Base-by-base conservation (phyloP, 2,888 invertebrate species). In the Pammene aurita region DNA sequence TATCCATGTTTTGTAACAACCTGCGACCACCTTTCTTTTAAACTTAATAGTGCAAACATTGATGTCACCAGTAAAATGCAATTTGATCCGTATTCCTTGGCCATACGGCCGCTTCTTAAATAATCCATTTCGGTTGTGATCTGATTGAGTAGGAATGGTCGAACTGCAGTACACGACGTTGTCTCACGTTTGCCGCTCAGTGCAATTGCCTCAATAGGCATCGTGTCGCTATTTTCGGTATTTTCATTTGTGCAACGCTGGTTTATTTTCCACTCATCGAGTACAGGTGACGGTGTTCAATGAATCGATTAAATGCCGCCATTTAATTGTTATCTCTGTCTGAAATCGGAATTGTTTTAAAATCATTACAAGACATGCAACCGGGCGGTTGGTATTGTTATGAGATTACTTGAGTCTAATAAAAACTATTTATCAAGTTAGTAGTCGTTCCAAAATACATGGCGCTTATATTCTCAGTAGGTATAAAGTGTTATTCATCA, bases 171-270 rank as follows among this genome's bases (percentile, higher is more conserved):
- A 78, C 80, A 77, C 74, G 73, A 84, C 91, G 89, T 88, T 85
- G 86, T 84, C 86, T 90, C 92, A 92, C 92, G 92, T 92, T 87
- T 90, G 81, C 80, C 85, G 78, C 84, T 91, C 89, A 89, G 89
- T 90, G 89, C 89, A 89, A 91, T 89, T 88, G 88, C 88, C 84
- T 86, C 88, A 86, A 87, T 89, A 85, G 84, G 81, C 83, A 85
- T 80, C 91, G 89, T 88, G 88, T 81, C 74, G 86, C 84, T 84
- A 90, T 90, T 87, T 84, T 83, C 78, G 87, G 87, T 80, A 92
- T 90, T 88, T 88, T 89, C 89, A 88, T 88, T 85, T 83, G 83
- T 80, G 80, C 72, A 77, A 62, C 62, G 57, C 68, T 84, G 77
- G 73, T 78, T 86, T 76, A 81, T 79, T 84, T 84, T 84, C 82